Base-by-base conservation (phyloP, 2,888 invertebrate species). In the Rhorus exstirpatorius region DNA sequence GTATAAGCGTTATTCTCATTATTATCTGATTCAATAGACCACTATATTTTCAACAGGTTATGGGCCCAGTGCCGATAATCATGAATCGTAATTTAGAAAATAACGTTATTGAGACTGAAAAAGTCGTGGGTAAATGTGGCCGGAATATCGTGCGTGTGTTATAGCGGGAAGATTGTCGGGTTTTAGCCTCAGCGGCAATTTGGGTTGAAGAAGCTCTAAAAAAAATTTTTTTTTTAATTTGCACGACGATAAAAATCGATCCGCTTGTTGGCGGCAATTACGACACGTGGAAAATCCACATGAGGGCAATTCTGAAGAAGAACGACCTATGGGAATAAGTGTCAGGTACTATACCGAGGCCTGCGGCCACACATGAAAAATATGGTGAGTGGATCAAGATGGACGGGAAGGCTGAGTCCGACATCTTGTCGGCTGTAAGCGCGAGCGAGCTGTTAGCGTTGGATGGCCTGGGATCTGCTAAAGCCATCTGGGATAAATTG, bases 241-340 rank as follows among this genome's bases (percentile, higher is more conserved):
- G n/a, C n/a, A n/a, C n/a, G 26, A 63, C 49, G 4, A 8, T 53
- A 12, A 53, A 61, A 49, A 60, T 74, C 8, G 72, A 74, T 46
- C 61, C 6, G 14, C 38, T 63, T 44, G 55, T 65, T 26, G 55
- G 67, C 4, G 79, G 81, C 1, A 84, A 85, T 65, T 85, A 81
- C 19, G 83, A 78, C 35, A 82, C 83, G 1, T 84, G 85, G 82
- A 77, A 76, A 35, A 68, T 83, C 2, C 82, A 83, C 31, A 82
- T 82, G 26, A 21, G 79, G 19, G 83, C 81, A 10, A 61, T 86
- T 12, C 71, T 84, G 10, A 84, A 75, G 17, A 83, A 83, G 53
- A 86, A 85, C 68, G 82, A 86, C 46, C 31, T 81, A 21, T 86
- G 83, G 85, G 83, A 70, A 19, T 86, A 85, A 31, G 84, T 8